Conservation (phyloP, 2,113 vertebrate genomes). For the Lamprotornis superbus region DNA sequence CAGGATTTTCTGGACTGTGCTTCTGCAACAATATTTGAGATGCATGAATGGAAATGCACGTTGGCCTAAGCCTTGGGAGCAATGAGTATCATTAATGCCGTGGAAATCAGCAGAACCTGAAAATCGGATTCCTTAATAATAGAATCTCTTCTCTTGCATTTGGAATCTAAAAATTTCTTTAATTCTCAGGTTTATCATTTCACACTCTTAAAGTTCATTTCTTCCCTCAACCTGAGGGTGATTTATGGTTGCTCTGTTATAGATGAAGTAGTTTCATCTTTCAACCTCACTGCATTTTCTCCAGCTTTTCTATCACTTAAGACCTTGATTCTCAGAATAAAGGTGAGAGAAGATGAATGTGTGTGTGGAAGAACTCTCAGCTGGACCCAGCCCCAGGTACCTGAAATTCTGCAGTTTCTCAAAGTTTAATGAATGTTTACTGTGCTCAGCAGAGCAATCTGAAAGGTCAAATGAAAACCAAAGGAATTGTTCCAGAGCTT, state of each 20-base stretch:
- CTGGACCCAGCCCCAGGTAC: neutral
- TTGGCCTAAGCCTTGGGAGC: neutral
- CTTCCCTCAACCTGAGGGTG: slow-evolving; percentile 6
- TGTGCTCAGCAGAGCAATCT: neutral
- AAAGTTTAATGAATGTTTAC: slow-evolving; percentile 41
- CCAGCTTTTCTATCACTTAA: slow-evolving; percentile 32
- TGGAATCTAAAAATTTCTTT: slow-evolving; percentile 7
- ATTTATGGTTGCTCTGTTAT: slow-evolving; percentile 38
- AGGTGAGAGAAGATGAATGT: slow-evolving; percentile 33
- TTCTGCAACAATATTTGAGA: neutral
- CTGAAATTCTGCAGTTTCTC: neutral
- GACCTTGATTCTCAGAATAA: slow-evolving; percentile 9
- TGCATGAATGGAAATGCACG: neutral
- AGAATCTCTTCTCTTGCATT: neutral
- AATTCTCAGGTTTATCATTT: slow-evolving; percentile 37
- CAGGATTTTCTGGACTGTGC: neutral
- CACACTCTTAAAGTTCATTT: slow-evolving; percentile 18
- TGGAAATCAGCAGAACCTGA: neutral
- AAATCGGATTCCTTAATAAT: neutral
- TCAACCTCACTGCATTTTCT: slow-evolving; percentile 28
- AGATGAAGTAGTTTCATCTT: slow-evolving; percentile 30
- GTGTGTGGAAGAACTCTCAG: neutral
- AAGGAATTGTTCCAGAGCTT: neutral
- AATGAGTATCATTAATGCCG: neutral
- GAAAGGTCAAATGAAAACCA: slow-evolving; percentile 25